Evolutionary conservation across 2,113 vertebrate genomes (phyloP), one percentile per base, ranked within the genome.

Genomic region (Perccottus glenii): DNA sequence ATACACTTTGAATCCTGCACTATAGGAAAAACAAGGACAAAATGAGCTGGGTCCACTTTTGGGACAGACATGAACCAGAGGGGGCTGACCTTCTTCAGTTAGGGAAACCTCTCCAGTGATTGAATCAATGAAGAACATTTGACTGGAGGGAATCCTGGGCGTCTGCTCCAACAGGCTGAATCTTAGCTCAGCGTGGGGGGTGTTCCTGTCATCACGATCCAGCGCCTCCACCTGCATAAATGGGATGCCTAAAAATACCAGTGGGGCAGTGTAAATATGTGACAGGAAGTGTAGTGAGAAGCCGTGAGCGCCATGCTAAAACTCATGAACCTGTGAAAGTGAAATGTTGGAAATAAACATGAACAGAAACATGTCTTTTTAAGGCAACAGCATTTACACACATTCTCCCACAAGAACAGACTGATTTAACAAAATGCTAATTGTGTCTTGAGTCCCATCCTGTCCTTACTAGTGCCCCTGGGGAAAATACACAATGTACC

Each of bases 151-250:
- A 49, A 92, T 90, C 19, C 90, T 87, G 64, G 94, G 91, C 11
- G 86, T 83, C 75, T 93, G 91, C 16, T 88, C 93, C 87, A 95
- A 87, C 53, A 92, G 90, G 64, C 86, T 89, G 77, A 94, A 93
- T 11, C 88, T 60, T 32, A 96, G 91, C 63, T 95, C 92, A 1
- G 92, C 90, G 11, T 95, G 94, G 73, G 87, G 70, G 8, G 92
- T 92, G 75, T 87, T 91, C 16, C 90, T 84, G 55, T 93, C 92
- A 19, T 93, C 90, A 0, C 57, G 80, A 64, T 91, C 95, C 7
- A 85, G 85, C 7, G 92, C 90, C 15, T 84, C 88, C 65, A 94
- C 90, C 75, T 91, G 93, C 90, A 94, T 86, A 80, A 94, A 95
- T 9, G 93, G 84, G 44, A 90, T 77, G 14, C 89, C 90, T 93